Conservation (phyloP, 2,888 invertebrate genomes). For the Terebella lapidaria region DNA sequence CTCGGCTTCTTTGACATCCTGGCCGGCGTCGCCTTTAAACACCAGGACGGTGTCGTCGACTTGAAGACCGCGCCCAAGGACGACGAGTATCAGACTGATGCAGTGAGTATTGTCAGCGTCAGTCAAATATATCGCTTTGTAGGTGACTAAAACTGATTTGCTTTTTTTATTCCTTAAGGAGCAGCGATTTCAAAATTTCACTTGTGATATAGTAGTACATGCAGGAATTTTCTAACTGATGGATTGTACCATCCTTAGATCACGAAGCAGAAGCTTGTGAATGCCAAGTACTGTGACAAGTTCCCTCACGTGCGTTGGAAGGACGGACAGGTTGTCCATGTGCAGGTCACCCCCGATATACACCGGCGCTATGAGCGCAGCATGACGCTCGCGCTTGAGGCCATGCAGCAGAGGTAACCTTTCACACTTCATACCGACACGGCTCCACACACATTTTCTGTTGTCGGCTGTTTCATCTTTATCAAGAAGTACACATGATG, state of each 20-base stretch:
- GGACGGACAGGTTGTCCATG: conserved; percentile 50
- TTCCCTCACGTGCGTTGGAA: conserved; percentile 52
- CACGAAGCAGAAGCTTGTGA: conserved; percentile 42
- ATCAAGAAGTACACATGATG: too few relatives aligned
- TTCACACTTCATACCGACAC: not conserved
- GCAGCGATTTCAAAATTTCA: too few relatives aligned
- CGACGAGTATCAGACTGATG: conserved; percentile 38
- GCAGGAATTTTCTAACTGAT: too few relatives aligned
- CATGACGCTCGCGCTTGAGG: conserved; percentile 39
- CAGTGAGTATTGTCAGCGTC: conserved; percentile 46
- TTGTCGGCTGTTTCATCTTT: too few relatives aligned
- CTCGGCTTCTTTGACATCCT: conserved; percentile 49
- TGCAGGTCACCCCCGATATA: conserved; percentile 51
- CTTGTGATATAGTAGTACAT: not conserved
- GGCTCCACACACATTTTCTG: too few relatives aligned
- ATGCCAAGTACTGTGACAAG: conserved; percentile 51
- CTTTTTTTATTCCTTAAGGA: too few relatives aligned
- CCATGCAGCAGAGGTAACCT: conserved; percentile 40
- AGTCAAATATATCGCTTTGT: too few relatives aligned
- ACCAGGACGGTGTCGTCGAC: conserved; percentile 49
- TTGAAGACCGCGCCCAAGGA: conserved; percentile 36
- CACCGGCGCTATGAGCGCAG: conserved; percentile 46
- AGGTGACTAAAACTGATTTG: too few relatives aligned
- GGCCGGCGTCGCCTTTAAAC: conserved; percentile 48
- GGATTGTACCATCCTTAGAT: too few relatives aligned